Evolutionary conservation across 1,140 invertebrate genomes (phyloP).

Genomic region (Meloidogyne floridensis): DNA sequence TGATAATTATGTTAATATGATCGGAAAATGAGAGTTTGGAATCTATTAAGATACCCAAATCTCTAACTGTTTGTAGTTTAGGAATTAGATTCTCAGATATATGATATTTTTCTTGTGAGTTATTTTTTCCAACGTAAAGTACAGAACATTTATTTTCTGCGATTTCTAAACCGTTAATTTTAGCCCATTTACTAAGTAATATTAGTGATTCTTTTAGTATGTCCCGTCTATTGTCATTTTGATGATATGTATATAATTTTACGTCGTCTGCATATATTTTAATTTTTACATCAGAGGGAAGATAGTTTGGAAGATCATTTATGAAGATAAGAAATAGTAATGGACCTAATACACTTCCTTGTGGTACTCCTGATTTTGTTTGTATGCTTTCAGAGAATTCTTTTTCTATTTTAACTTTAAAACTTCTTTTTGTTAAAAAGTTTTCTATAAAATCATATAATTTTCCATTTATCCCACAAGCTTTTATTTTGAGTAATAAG

Average conservation of each 20-base stretch:
- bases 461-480: too few species aligned
- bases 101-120: conserved; percentile 21
- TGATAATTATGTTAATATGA: too few species aligned
- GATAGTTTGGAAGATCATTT: conserved; percentile 21
- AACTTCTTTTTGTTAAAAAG: conserved; percentile 9
- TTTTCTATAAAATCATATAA: too few species aligned
- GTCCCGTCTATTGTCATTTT: neutral
- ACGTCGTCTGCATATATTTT: conserved; percentile 25
- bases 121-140: conserved; percentile 15
- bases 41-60: too few species aligned
- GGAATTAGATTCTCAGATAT: neutral
- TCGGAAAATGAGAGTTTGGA: too few species aligned
- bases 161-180: conserved; percentile 3
- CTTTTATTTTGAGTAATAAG: too few species aligned
- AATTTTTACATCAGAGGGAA: neutral
- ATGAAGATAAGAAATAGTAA: conserved; percentile 27
- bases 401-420: neutral
- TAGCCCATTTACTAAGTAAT: neutral
- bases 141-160: conserved; percentile 13
- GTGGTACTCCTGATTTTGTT: conserved; percentile 11
- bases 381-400: conserved; percentile 12
- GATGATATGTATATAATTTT: neutral
- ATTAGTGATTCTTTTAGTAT: neutral
- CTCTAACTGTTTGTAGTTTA: too few species aligned
- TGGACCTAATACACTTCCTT: conserved; percentile 27